Conservation (phyloP, 2,797 vertebrate species). For the Megalops cyprinoides region DNA sequence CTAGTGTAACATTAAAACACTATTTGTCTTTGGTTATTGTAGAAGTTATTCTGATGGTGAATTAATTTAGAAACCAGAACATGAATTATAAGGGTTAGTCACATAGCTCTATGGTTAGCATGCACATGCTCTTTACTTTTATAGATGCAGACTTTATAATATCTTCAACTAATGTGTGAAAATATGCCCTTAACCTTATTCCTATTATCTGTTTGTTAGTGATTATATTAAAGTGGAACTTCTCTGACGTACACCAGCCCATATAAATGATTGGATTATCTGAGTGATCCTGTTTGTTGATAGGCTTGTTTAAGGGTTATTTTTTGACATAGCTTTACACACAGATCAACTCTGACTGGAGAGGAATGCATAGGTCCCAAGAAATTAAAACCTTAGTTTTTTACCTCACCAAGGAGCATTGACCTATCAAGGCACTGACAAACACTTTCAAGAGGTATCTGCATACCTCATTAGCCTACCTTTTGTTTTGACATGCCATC, state of each 20-base stretch:
- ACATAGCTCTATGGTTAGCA: not conserved
- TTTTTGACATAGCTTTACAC: slow-evolving; percentile 70
- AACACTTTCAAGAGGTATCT: not conserved
- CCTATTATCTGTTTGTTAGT: not conserved
- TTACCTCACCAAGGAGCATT: not conserved
- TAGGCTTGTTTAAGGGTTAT: slow-evolving; percentile 56
- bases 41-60: slow-evolving; percentile 33
- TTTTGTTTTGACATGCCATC: slow-evolving; percentile 25
- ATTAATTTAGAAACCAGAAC: not conserved
- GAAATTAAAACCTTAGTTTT: slow-evolving; percentile 20
- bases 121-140: not conserved
- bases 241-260: not conserved
- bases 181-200: not conserved
- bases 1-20: slow-evolving; percentile 4
- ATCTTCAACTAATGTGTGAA: not conserved
- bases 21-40: slow-evolving; percentile 33
- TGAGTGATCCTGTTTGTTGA: slow-evolving; percentile 54
- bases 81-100: not conserved
- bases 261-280: slow-evolving; percentile 15
- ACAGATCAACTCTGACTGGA: slow-evolving; percentile 64
- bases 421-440: not conserved
- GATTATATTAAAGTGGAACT: not conserved
- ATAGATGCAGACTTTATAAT: not conserved
- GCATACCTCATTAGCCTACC: slow-evolving; percentile 11
- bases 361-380: slow-evolving; percentile 61